A percentile compares a stretch with the other conserved stretches of the same genome.
Evolutionary conservation across 2,113 vertebrate genomes (phyloP).

Genomic region (Pholis gunnellus): DNA sequence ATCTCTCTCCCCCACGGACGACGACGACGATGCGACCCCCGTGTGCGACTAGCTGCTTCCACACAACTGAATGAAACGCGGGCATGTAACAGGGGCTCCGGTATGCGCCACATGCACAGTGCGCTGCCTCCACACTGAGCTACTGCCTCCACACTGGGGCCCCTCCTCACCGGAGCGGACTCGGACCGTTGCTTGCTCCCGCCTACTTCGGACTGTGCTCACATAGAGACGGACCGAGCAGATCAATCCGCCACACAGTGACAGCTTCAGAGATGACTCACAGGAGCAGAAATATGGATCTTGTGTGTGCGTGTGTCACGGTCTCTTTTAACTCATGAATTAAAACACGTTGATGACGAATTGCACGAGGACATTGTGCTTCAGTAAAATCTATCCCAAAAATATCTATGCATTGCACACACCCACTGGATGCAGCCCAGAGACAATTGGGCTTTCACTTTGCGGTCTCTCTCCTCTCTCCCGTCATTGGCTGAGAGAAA

Average conservation of each 20-base stretch:
- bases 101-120: slow-evolving; percentile 58
- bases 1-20: slow-evolving; percentile 5
- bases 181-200: slow-evolving; percentile 71
- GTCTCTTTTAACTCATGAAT: background rate
- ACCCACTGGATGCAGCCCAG: slow-evolving; percentile 27
- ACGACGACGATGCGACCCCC: background rate
- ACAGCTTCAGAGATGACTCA: background rate
- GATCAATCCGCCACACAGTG: slow-evolving; percentile 22
- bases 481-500: slow-evolving; percentile 55
- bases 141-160: slow-evolving; percentile 59
- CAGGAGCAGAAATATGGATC: background rate
- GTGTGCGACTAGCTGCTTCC: slow-evolving; percentile 49
- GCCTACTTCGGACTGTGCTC: slow-evolving; percentile 55
- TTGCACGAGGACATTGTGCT: background rate
- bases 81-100: slow-evolving; percentile 65
- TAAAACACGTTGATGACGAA: background rate
- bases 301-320: background rate
- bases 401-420: slow-evolving; percentile 58
- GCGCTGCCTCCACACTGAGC: slow-evolving; percentile 44
- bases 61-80: slow-evolving; percentile 60
- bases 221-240: slow-evolving; percentile 48
- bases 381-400: slow-evolving; percentile 21
- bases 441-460: slow-evolving; percentile 51
- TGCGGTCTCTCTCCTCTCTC: slow-evolving; percentile 21
- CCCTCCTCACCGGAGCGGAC: slow-evolving; percentile 68